Conservation (phyloP, 1,140 invertebrate species). For the Daktulosphaira vitifoliae region DNA sequence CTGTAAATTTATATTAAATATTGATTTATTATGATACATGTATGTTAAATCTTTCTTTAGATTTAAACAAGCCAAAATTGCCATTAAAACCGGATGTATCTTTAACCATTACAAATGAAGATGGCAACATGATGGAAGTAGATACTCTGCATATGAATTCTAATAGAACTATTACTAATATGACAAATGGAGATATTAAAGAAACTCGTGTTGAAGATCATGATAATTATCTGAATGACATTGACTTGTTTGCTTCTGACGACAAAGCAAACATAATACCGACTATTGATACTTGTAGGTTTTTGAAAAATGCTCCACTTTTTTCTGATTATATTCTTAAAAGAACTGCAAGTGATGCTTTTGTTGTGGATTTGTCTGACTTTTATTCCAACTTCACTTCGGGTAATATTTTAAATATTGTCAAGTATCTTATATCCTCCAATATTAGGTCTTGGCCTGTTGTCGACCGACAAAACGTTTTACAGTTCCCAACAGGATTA, state of each 20-base stretch:
- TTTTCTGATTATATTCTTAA: conserved; percentile 37
- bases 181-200: not conserved
- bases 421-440: conserved; percentile 52
- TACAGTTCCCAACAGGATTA: conserved; percentile 54
- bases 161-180: not conserved
- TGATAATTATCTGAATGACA: not conserved
- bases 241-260: not conserved
- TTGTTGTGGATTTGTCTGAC: conserved; percentile 65
- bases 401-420: conserved; percentile 66
- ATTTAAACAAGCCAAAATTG: not conserved
- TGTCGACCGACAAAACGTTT: conserved; percentile 59
- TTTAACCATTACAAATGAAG: conserved; percentile 16
- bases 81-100: conserved; percentile 18
- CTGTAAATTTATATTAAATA: no score
- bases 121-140: conserved; percentile 26
- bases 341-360: conserved; percentile 46
- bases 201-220: not conserved
- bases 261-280: not conserved
- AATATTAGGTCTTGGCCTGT: conserved; percentile 56
- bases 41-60: not conserved
- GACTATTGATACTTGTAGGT: not conserved
- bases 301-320: conserved; percentile 22
- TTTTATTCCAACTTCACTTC: conserved; percentile 60
- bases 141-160: conserved; percentile 4
- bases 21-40: no score